A percentile compares a stretch with the other conserved stretches of the same genome.
Evolutionary conservation across 2,113 vertebrate species (phyloP).

Genomic region (Eolophus roseicapilla): DNA sequence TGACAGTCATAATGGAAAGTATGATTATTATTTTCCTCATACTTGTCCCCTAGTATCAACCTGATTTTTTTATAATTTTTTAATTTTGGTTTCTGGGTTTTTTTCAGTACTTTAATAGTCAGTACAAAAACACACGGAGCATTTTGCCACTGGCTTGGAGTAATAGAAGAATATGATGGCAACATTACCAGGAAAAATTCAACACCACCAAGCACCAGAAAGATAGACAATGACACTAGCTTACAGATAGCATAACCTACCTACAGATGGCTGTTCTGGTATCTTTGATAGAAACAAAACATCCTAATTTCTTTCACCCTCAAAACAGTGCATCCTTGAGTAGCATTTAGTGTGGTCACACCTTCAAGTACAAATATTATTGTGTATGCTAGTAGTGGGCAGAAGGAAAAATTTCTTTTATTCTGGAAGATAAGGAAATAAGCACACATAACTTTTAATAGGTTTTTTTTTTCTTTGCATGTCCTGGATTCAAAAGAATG

Average conservation of each 20-base stretch:
- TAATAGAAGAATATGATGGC: background rate
- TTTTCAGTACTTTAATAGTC: background rate
- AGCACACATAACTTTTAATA: background rate
- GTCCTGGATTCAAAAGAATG: background rate
- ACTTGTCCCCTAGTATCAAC: background rate
- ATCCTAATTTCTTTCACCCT: background rate
- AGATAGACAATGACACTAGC: background rate
- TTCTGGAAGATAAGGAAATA: slow-evolving; percentile 42
- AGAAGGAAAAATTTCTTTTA: slow-evolving; percentile 23
- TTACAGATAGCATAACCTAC: background rate
- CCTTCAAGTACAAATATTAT: slow-evolving; percentile 47
- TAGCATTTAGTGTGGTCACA: slow-evolving; percentile 30
- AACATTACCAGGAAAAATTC: background rate
- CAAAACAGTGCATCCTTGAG: background rate
- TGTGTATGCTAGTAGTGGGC: background rate
- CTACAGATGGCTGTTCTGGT: background rate
- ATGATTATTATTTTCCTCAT: background rate
- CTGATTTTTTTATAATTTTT: background rate
- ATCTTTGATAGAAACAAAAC: background rate
- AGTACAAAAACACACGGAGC: background rate
- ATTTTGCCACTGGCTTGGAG: background rate
- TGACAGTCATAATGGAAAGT: background rate
- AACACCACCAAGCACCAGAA: background rate
- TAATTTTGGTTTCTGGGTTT: background rate
- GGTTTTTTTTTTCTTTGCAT: background rate